A percentile compares a stretch with the other conserved stretches of the same genome.
These are phyloP conservation scores for Cosmia pyralina DNA, from an alignment of 2,888 invertebrate genomes.

Conservation along the genomic window DNA sequence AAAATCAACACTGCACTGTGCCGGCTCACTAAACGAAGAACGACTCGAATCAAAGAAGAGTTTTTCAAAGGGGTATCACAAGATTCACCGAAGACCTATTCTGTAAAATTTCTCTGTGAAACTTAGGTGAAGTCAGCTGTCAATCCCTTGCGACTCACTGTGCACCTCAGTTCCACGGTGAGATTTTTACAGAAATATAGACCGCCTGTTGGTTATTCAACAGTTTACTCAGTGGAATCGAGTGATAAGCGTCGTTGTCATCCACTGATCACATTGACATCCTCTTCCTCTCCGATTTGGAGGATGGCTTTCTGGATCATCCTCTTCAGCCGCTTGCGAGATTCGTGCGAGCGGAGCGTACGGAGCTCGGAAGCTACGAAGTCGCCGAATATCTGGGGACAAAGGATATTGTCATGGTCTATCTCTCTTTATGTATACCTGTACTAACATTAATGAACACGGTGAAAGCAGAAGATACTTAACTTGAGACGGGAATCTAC, in stretches of 20 bases:
- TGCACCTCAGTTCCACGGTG: not conserved
- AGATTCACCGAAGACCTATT: slow-evolving; percentile 12
- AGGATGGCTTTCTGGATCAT: slow-evolving; percentile 86
- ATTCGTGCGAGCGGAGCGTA: slow-evolving; percentile 80
- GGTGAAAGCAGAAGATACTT: no score
- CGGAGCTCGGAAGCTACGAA: slow-evolving; percentile 87
- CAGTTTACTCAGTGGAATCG: slow-evolving; percentile 63
- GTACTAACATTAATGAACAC: no score
- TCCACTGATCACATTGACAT: slow-evolving; percentile 73
- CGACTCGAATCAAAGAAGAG: not conserved
- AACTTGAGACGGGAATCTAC: not conserved
- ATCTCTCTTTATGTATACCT: no score
- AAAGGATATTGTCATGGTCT: not conserved
- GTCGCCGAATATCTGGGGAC: slow-evolving; percentile 83
- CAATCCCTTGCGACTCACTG: not conserved
- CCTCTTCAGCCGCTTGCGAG: slow-evolving; percentile 81
- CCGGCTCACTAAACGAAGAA: not conserved
- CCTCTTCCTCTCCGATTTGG: slow-evolving; percentile 83
- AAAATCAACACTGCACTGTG: slow-evolving; percentile 16
- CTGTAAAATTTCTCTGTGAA: not conserved
- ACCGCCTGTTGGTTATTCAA: slow-evolving; percentile 4
- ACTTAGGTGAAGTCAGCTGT: not conserved
- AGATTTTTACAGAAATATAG: not conserved
- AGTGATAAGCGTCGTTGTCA: slow-evolving; percentile 69
- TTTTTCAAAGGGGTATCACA: slow-evolving; percentile 30